Conservation (phyloP, 2,888 invertebrate genomes). For the Kryphioiulus occultus region DNA sequence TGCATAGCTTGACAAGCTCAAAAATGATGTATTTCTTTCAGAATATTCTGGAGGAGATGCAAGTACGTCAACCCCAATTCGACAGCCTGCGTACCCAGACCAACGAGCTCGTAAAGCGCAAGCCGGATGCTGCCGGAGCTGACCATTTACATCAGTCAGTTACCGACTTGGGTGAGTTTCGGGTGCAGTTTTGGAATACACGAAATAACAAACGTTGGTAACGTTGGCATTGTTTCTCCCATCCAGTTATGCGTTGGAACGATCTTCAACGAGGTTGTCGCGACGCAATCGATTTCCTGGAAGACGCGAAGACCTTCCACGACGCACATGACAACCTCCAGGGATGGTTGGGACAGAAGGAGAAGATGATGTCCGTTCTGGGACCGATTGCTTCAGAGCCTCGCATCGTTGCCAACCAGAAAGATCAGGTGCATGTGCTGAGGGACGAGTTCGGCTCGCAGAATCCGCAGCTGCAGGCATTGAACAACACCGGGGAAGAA, state of each 20-base stretch:
- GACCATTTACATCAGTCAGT: conserved; percentile 84
- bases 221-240: not conserved
- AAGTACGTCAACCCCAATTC: conserved; percentile 87
- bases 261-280: conserved; percentile 84
- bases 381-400: conserved; percentile 97
- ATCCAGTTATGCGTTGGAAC: conserved; percentile 72
- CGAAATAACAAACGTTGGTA: not conserved
- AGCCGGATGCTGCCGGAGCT: conserved; percentile 83
- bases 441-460: conserved; percentile 94
- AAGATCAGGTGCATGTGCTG: conserved; percentile 84
- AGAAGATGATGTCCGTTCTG: conserved; percentile 92
- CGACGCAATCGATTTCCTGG: conserved; percentile 70
- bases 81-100: conserved; percentile 90
- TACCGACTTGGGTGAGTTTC: conserved; percentile 75
- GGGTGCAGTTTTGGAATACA: not conserved
- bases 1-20: too few relatives aligned
- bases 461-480: conserved; percentile 85
- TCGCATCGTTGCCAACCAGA: conserved; percentile 93
- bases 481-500: conserved; percentile 80
- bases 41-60: conserved; percentile 84
- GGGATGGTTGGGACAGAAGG: conserved; percentile 90
- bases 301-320: conserved; percentile 89
- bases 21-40: conserved; percentile 50
- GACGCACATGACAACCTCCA: conserved; percentile 85
- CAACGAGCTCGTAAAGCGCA: conserved; percentile 83